Conservation (phyloP, 1,140 invertebrate species). For the Pseudomyrmex sp. region DNA sequence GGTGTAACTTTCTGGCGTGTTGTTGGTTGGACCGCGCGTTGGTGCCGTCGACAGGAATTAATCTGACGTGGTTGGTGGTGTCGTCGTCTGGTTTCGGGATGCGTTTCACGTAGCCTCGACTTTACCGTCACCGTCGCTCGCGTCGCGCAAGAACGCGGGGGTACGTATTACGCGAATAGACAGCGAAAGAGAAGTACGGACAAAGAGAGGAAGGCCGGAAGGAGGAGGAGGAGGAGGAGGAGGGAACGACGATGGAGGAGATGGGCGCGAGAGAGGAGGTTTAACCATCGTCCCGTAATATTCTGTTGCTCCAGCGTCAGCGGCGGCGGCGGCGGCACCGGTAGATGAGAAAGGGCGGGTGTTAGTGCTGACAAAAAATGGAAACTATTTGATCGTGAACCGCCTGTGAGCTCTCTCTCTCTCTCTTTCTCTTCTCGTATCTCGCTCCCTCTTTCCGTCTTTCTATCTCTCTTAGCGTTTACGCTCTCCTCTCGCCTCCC, state of each 20-base stretch:
- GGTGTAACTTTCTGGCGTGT: constrained; percentile 9
- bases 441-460: constrained; percentile 1
- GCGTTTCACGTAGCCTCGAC: constrained; percentile 54
- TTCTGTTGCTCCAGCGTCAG: constrained; percentile 65
- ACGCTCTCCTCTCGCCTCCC: constrained; percentile 31
- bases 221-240: neutral
- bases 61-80: constrained; percentile 25
- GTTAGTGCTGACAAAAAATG: constrained; percentile 74
- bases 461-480: constrained; percentile 20
- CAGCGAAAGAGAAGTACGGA: constrained; percentile 30
- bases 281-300: constrained; percentile 77
- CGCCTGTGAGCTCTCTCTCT: constrained; percentile 59
- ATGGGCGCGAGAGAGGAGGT: constrained; percentile 69
- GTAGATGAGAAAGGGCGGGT: constrained; percentile 72
- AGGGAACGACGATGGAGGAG: constrained; percentile 54
- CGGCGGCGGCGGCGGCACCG: constrained; percentile 38
- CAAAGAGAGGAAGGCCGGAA: constrained; percentile 1
- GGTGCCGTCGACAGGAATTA: constrained; percentile 47
- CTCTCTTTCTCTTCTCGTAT: neutral
- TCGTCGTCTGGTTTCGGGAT: constrained; percentile 38
- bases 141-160: constrained; percentile 33
- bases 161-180: constrained; percentile 65
- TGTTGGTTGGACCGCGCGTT: neutral
- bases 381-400: constrained; percentile 81
- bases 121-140: constrained; percentile 27